Percentiles rank a stretch among this genome's conserved stretches.
Evolutionary conservation across 1,140 invertebrate genomes (phyloP).

Genomic region (Platyscapa corneri): DNA sequence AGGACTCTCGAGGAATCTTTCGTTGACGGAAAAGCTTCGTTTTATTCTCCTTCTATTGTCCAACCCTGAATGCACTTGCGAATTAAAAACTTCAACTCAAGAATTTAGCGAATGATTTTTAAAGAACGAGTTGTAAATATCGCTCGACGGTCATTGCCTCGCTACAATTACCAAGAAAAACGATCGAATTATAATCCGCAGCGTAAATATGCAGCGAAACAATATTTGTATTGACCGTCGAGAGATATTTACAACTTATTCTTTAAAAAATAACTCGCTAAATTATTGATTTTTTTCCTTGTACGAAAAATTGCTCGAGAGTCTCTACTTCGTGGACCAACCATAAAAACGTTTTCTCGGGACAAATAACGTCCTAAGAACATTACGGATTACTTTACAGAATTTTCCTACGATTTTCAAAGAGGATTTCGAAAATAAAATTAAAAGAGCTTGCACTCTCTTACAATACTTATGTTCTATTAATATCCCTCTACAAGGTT

Average conservation of each 20-base stretch:
- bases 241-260: too few species aligned
- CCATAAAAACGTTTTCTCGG: conserved; percentile 47
- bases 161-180: too few species aligned
- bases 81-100: conserved; percentile 26
- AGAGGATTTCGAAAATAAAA: conserved; percentile 1
- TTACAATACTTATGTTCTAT: too few species aligned
- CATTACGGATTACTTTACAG: conserved; percentile 34
- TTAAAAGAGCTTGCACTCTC: conserved; percentile 17
- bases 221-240: too few species aligned
- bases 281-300: conserved; percentile 5
- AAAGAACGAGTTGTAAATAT: too few species aligned
- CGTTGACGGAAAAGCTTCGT: conserved; percentile 38
- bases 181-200: too few species aligned
- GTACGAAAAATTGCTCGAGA: conserved; percentile 29
- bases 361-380: conserved; percentile 45
- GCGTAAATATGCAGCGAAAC: too few species aligned
- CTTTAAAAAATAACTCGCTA: conserved; percentile 9
- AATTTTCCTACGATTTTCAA: conserved; percentile 37
- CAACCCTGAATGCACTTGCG: conserved; percentile 31
- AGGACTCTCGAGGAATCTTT: conserved; percentile 32
- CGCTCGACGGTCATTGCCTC: too few species aligned
- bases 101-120: conserved; percentile 18
- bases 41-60: conserved; percentile 41
- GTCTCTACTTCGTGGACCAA: conserved; percentile 38
- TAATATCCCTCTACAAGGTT: too few species aligned